Conservation (phyloP, 2,888 invertebrate species). For the Drosophila putrida region DNA sequence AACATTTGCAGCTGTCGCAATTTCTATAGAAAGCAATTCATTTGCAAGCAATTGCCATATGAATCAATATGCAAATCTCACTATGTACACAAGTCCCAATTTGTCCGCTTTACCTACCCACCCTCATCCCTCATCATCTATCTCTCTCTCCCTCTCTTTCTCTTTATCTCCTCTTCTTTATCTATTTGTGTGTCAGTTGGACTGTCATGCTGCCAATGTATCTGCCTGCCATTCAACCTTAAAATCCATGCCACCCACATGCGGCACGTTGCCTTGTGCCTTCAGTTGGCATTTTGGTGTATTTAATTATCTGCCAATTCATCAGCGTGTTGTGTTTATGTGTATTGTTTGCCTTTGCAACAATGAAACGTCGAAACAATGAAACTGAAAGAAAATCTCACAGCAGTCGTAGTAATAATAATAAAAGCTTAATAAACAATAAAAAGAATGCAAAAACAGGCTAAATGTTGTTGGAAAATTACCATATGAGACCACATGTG, state of each 20-base stretch:
- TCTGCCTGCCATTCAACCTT: slow-evolving; percentile 43
- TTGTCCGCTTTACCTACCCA: slow-evolving; percentile 5
- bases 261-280: slow-evolving; percentile 7
- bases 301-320: slow-evolving; percentile 59
- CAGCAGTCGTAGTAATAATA: slow-evolving; percentile 24
- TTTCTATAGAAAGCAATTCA: slow-evolving; percentile 54
- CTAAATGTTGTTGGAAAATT: slow-evolving; percentile 12
- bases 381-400: slow-evolving; percentile 11
- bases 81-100: slow-evolving; percentile 28
- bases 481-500: slow-evolving; percentile 3
- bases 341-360: slow-evolving; percentile 20
- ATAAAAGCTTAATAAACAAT: slow-evolving; percentile 24
- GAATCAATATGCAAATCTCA: slow-evolving; percentile 56
- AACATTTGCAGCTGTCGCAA: slow-evolving; percentile 47
- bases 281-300: slow-evolving; percentile 39
- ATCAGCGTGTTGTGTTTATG: slow-evolving; percentile 29
- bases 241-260: slow-evolving; percentile 36
- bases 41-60: slow-evolving; percentile 50
- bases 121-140: not conserved
- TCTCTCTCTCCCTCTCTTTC: not conserved
- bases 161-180: not conserved
- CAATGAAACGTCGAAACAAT: slow-evolving; percentile 18
- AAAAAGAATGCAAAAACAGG: slow-evolving; percentile 2
- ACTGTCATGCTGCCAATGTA: slow-evolving; percentile 36
- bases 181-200: slow-evolving; percentile 6